phyloP scores from a whole-genome alignment of 2,113 vertebrate genomes.

The Drymodes brunneopygia region DNA sequence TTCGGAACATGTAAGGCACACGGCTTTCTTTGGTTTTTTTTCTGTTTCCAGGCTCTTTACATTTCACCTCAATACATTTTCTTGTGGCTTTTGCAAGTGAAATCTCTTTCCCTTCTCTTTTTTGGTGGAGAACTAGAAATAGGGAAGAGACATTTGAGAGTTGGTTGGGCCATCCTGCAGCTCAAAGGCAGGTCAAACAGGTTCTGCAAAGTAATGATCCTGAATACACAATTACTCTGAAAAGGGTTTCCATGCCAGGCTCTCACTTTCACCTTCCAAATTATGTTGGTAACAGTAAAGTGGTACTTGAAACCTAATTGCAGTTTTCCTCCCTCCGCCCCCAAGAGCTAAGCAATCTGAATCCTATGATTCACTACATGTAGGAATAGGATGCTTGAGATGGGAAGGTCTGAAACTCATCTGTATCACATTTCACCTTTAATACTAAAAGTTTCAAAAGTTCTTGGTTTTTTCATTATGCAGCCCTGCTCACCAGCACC shows the following conservation, averaged over 20 bases:
- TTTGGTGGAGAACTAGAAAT: not conserved
- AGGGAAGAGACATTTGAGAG: not conserved
- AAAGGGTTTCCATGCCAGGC: not conserved
- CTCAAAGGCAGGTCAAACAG: not conserved
- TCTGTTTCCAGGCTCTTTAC: not conserved
- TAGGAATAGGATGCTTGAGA: not conserved
- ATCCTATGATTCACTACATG: not conserved
- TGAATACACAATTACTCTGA: not conserved
- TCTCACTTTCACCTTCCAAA: not conserved
- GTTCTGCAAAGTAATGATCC: not conserved
- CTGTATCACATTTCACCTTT: not conserved
- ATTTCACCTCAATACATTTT: not conserved
- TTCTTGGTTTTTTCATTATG: not conserved
- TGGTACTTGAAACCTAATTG: not conserved
- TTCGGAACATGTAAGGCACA: not conserved
- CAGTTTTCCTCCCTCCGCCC: not conserved
- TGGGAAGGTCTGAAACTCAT: not conserved
- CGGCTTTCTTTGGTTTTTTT: not conserved
- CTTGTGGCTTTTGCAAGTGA: not conserved
- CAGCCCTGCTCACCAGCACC: not conserved
- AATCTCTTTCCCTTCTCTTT: not conserved
- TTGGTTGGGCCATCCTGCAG: not conserved
- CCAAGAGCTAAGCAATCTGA: not conserved
- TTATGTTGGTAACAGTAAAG: not conserved
- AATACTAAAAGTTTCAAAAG: not conserved